phyloP scores from a whole-genome alignment of 2,113 vertebrate genomes.

The Emberiza fucata region DNA sequence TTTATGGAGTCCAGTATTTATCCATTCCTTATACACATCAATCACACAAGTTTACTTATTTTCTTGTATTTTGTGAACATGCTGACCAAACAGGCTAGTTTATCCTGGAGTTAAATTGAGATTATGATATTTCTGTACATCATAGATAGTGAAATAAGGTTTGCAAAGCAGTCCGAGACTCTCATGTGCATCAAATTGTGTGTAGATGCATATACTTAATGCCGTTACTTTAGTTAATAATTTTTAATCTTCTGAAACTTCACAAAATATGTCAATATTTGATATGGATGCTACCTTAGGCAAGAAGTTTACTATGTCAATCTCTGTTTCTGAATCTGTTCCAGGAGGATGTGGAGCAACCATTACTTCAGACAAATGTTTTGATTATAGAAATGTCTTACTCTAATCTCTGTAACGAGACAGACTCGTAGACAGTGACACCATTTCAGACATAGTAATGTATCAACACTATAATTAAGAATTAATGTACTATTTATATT shows the following conservation, averaged over 20 bases:
- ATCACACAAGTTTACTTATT: not conserved
- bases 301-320: not conserved
- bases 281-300: not conserved
- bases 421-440: not conserved
- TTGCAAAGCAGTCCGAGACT: not conserved
- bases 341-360: not conserved
- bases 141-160: not conserved
- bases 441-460: not conserved
- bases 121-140: not conserved
- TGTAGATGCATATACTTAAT: not conserved
- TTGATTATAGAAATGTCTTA: not conserved
- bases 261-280: not conserved
- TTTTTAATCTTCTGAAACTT: not conserved
- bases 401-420: not conserved
- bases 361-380: not conserved
- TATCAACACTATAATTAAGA: slow-evolving; percentile 13
- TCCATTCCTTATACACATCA: not conserved
- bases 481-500: slow-evolving; percentile 30
- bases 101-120: not conserved
- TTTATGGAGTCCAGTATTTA: not conserved
- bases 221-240: not conserved
- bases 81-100: not conserved
- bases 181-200: not conserved
- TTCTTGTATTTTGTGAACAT: not conserved
- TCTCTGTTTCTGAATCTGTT: not conserved